Conservation (phyloP, 1,140 invertebrate species). For the Sitophilus oryzae region DNA sequence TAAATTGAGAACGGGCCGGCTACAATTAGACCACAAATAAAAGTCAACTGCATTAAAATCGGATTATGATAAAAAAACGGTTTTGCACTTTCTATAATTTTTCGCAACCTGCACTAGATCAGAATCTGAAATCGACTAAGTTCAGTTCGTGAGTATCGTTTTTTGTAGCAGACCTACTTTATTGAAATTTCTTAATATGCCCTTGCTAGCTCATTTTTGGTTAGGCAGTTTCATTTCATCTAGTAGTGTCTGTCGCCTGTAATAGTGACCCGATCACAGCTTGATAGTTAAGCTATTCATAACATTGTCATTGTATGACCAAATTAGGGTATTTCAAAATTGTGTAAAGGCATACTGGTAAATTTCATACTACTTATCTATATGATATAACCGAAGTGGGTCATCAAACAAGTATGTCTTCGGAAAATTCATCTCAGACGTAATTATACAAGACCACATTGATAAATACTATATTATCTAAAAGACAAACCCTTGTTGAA, state of each 20-base stretch:
- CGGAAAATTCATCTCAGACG: no score
- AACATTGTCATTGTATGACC: conserved; percentile 17
- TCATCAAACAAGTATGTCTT: no score
- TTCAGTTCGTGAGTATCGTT: conserved; percentile 8
- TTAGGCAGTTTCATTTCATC: conserved; percentile 10
- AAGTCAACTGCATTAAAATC: conserved; percentile 10
- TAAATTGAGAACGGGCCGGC: conserved; percentile 22
- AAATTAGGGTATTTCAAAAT: conserved; percentile 11
- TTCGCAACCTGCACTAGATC: conserved; percentile 4
- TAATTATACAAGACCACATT: no score
- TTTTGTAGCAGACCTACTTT: conserved; percentile 11
- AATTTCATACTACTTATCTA: no score
- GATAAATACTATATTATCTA: no score
- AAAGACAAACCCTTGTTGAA: no score
- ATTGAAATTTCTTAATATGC: conserved; percentile 12
- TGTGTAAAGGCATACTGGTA: conserved; percentile 1
- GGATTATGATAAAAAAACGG: conserved; percentile 6
- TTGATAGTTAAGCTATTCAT: conserved; percentile 11
- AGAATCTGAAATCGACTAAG: not conserved
- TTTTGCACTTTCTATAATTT: conserved; percentile 16
- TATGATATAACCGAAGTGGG: no score
- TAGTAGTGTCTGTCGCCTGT: conserved; percentile 8
- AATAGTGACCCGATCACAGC: not conserved
- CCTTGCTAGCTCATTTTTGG: conserved; percentile 12
- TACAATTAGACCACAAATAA: conserved; percentile 18